Evolutionary conservation across 2,888 invertebrate genomes (phyloP), one percentile per base, ranked within the genome.

Genomic region (Stenodera caucasica): DNA sequence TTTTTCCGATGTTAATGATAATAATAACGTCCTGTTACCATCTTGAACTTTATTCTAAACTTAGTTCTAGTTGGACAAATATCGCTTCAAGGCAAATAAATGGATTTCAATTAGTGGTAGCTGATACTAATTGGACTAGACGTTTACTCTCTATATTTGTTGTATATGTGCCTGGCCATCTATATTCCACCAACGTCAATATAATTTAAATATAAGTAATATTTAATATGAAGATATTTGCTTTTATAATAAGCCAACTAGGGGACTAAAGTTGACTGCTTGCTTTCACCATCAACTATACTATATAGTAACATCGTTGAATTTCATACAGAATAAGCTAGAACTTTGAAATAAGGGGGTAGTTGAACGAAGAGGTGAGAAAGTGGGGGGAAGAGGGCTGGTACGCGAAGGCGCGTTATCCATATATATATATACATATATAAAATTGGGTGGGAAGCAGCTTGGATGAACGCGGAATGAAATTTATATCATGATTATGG

Each of bases 131-230:
- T 78, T 78, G 77, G 74, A 73, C 69, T 68, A 67, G 70, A 67
- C 67, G 67, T 70, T 68, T 69, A 71, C 62, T 55, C 65, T 66
- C 37, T 12, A 65, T 67, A 61, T 63, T 66, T 62, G 64, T 67
- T 65, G 29, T 6, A 9, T 53, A 15, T 33, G 51, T 49, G 40
- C 21, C 15, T 18, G 1, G 12, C 9, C 15, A 12, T 45, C 2
- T 21, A 21, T 37, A 30, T 60, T 30, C 23, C 18, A 49, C 50
- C 26, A 32, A 18, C 56, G 14, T 67, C 65, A 70, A 70, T 72
- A 71, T 78, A 78, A 78, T 78, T 79, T 78, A 75, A 78, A 78
- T 78, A 77, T 78, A 78, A 79, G 78, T 77, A 76, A 75, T 77
- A 78, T 77, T 78, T 77, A 78, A 78, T 77, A 73, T 73, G 69